phyloP scores from a whole-genome alignment of 2,888 invertebrate genomes.

The Chymomyza procnemis region DNA sequence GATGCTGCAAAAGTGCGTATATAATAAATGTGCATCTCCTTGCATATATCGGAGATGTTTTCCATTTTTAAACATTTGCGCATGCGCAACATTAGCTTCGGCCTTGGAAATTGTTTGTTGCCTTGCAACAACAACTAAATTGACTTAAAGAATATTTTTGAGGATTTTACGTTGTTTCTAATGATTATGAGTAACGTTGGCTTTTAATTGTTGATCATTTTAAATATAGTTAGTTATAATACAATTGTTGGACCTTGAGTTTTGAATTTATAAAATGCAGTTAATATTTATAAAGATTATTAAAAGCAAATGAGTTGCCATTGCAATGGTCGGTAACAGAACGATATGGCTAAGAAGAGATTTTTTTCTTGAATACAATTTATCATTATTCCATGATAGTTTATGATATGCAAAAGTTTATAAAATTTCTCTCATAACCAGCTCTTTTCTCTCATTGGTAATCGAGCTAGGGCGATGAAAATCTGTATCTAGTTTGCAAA shows the following conservation, averaged over 20 bases:
- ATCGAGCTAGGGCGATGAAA: too few relatives aligned
- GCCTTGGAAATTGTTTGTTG: constrained; percentile 2
- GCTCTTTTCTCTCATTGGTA: too few relatives aligned
- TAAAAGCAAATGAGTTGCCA: too few relatives aligned
- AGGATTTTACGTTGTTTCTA: constrained; percentile 68
- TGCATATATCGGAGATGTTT: neutral
- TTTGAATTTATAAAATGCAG: neutral
- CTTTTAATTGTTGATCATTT: neutral
- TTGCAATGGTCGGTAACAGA: too few relatives aligned
- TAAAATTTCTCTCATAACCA: too few relatives aligned
- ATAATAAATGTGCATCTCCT: constrained; percentile 44
- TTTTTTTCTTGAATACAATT: too few relatives aligned
- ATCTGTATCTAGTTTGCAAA: too few relatives aligned
- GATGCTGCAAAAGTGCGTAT: constrained; percentile 62
- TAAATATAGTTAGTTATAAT: too few relatives aligned
- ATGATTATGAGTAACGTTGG: constrained; percentile 58
- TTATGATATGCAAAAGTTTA: too few relatives aligned
- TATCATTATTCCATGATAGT: too few relatives aligned
- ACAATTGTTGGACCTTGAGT: neutral
- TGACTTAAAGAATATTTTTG: constrained; percentile 59
- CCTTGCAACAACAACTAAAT: constrained; percentile 60
- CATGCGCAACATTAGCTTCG: neutral
- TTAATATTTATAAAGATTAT: too few relatives aligned
- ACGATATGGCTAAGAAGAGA: too few relatives aligned
- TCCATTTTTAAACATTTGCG: neutral